A percentile compares a stretch with the other conserved stretches of the same genome.
Evolutionary conservation across 1,140 invertebrate species (phyloP).

Genomic region (Anagrus nilaparvatae): DNA sequence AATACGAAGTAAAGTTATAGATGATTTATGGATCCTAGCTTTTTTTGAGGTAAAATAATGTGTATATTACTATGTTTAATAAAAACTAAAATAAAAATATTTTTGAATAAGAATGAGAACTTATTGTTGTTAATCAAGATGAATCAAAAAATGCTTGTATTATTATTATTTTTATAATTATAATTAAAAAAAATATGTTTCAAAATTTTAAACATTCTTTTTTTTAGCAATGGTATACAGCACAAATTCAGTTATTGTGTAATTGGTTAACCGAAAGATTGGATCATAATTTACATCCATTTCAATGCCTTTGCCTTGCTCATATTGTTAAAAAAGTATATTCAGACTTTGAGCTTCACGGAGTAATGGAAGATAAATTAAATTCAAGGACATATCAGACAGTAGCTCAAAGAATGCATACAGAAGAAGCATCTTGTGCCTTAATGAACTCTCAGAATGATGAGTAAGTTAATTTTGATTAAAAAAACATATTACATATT

Average conservation of each 20-base stretch:
- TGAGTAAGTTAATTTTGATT: slow-evolving; percentile 41
- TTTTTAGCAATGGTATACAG: slow-evolving; percentile 82
- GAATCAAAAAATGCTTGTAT: not conserved
- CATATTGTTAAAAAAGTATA: slow-evolving; percentile 99
- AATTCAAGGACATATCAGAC: slow-evolving; percentile 94
- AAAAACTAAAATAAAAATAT: too few relatives aligned
- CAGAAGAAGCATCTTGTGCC: slow-evolving; percentile 91
- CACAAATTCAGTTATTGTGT: slow-evolving; percentile 88
- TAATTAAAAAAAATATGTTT: slow-evolving; percentile 1
- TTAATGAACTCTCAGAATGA: slow-evolving; percentile 68
- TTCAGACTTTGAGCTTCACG: slow-evolving; percentile 97
- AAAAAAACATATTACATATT: too few relatives aligned
- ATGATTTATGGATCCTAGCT: slow-evolving; percentile 95
- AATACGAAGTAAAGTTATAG: slow-evolving; percentile 90
- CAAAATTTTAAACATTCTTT: not conserved
- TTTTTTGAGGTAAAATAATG: slow-evolving; percentile 74
- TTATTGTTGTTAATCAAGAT: too few relatives aligned
- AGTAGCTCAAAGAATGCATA: slow-evolving; percentile 86
- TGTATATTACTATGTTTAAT: not conserved
- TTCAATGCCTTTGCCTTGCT: slow-evolving; percentile 93
- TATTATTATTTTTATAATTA: not conserved
- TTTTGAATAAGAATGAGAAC: too few relatives aligned
- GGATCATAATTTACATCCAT: slow-evolving; percentile 89
- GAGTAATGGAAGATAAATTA: slow-evolving; percentile 95
- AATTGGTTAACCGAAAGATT: slow-evolving; percentile 90